These are phyloP conservation scores for Martes martes DNA, from an alignment of 2,113 vertebrate genomes.

Conservation along the genomic window DNA sequence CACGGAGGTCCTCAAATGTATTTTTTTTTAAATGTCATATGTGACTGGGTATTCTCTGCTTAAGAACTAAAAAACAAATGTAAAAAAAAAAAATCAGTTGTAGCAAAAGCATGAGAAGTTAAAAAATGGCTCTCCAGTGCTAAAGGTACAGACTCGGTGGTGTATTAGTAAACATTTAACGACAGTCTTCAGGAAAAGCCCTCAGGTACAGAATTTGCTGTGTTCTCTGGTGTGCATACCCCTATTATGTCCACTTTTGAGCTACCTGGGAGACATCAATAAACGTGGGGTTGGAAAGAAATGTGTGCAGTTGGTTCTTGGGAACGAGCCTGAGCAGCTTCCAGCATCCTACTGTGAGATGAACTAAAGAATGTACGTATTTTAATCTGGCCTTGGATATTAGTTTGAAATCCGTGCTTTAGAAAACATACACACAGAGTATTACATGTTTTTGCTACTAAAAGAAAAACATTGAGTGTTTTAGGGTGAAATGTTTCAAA, in stretches of 20 bases:
- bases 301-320: neutral
- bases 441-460: neutral
- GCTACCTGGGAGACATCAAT: neutral
- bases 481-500: neutral
- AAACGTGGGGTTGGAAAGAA: neutral
- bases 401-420: neutral
- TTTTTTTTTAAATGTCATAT: neutral
- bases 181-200: neutral
- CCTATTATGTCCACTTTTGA: accelerated
- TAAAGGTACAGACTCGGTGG: too few species aligned
- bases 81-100: neutral
- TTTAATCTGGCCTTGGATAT: neutral
- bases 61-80: neutral
- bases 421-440: neutral
- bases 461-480: neutral
- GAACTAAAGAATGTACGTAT: neutral
- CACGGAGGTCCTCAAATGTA: neutral
- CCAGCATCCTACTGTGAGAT: neutral
- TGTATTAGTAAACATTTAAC: neutral
- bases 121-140: neutral
- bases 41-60: neutral
- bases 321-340: neutral
- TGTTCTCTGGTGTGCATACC: neutral
- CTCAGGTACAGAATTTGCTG: neutral
- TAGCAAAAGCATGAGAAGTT: neutral